Percentiles rank a stretch among this genome's conserved stretches.
Conservation (phyloP, 2,888 invertebrate genomes). For the Carabus problematicus region DNA sequence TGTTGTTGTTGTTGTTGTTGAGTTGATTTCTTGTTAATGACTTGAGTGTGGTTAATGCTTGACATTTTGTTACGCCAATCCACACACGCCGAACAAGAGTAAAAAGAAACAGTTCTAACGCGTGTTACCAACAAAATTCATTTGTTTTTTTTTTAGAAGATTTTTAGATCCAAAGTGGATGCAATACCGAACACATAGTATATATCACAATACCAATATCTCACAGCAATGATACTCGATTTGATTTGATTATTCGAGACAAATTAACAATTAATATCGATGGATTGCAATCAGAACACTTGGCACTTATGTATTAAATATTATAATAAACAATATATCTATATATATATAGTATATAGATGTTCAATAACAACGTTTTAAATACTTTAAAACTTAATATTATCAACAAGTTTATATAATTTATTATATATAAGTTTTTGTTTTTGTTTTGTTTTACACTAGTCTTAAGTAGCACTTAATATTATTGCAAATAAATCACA, state of each 20-base stretch:
- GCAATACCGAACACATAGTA: conserved; percentile 21
- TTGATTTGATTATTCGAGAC: too few relatives aligned
- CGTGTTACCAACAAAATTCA: too few relatives aligned
- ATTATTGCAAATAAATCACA: conserved; percentile 36
- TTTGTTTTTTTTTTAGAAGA: not conserved
- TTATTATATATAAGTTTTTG: too few relatives aligned
- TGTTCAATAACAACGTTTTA: conserved; percentile 5
- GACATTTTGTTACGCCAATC: conserved; percentile 14
- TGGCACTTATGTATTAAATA: conserved; percentile 31
- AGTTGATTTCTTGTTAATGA: conserved; percentile 19
- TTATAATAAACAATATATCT: conserved; percentile 7
- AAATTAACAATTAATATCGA: not conserved
- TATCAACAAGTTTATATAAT: not conserved
- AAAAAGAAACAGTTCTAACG: not conserved
- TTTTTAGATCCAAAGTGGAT: not conserved
- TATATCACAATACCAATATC: conserved; percentile 31
- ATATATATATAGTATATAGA: too few relatives aligned
- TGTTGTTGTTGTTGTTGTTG: conserved; percentile 11
- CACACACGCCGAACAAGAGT: conserved; percentile 1
- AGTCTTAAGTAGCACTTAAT: conserved; percentile 36
- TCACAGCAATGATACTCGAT: not conserved
- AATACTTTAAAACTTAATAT: not conserved
- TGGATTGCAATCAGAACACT: conserved; percentile 5
- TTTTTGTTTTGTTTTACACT: too few relatives aligned
- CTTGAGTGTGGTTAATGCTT: conserved; percentile 18